Evolutionary conservation across 2,888 invertebrate genomes (phyloP), one percentile per base, ranked within the genome.

Genomic region (Acholoe squamosa): DNA sequence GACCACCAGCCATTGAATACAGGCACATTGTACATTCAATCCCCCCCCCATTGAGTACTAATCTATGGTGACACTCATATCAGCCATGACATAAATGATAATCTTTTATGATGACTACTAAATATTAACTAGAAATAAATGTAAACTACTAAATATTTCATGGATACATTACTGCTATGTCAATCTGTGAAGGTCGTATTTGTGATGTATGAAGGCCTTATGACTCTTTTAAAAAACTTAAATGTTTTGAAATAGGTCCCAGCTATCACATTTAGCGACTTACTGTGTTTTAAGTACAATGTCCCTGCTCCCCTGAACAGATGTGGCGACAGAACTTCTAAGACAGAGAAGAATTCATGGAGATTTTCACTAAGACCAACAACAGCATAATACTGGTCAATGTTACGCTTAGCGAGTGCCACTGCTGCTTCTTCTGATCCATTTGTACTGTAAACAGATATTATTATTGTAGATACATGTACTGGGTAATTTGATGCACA

Each of bases 281-380:
- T 86, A 86, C 86, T 86, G 54, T 86, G 86, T 54, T 86, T 86
- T 54, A 52, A n/a, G 54, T 86, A 86, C 25, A 31, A 1, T 28
- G 54, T 7, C 3, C 7, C 56, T 3, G 86, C 86, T 0, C 56
- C 56, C 28, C 28, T 28, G 33, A 86, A 86, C 12, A 25, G 52
- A 0, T 86, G 86, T 14, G 86, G 86, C 0, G 56, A 51, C 10
- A 86, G 28, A 0, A 86, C 54, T 22, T 86, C 86, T 14, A 86
- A 22, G 5, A 28, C 52, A 12, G 52, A 54, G 54, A 86, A 86
- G 33, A 86, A 86, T 14, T 28, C 56, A 28, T 86, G 86, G 28
- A 86, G 56, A 28, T 86, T 54, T 54, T 86, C 86, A 28, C 56
- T 86, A 19, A 86, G 19, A 1, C 86, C 86, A 25, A 86, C 86